Conservation (phyloP, 2,113 vertebrate species). For the Edolisoma coerulescens region DNA sequence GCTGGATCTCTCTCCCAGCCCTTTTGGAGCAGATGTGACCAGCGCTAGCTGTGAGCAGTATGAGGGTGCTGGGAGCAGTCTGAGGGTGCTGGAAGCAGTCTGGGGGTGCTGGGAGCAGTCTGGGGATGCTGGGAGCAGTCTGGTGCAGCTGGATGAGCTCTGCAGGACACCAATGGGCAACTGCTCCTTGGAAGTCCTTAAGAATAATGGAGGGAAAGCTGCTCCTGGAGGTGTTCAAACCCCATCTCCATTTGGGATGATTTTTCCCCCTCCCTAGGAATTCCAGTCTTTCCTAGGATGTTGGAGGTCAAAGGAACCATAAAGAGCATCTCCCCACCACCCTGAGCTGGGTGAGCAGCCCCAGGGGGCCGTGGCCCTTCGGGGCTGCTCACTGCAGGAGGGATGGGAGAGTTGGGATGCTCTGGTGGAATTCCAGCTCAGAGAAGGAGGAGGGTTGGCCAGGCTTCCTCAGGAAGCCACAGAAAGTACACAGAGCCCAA, state of each 20-base stretch:
- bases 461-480: not conserved
- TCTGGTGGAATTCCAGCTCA: accelerated
- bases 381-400: not conserved
- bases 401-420: not conserved
- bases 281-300: not conserved
- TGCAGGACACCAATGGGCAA: not conserved
- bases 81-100: accelerated
- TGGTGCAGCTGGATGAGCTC: not conserved
- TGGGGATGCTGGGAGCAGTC: not conserved
- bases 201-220: not conserved
- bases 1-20: not conserved
- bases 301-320: not conserved
- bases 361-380: too few relatives aligned
- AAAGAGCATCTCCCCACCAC: not conserved
- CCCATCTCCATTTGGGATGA: not conserved
- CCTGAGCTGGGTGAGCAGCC: not conserved
- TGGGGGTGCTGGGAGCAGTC: not conserved
- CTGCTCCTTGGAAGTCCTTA: not conserved
- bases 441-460: not conserved
- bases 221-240: not conserved
- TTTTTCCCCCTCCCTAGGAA: not conserved
- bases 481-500: not conserved
- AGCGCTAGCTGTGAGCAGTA: not conserved
- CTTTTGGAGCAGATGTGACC: not conserved
- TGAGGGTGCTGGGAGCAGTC: not conserved